Conservation (phyloP, 1,140 invertebrate genomes). For the Cardiocondyla obscurior region DNA sequence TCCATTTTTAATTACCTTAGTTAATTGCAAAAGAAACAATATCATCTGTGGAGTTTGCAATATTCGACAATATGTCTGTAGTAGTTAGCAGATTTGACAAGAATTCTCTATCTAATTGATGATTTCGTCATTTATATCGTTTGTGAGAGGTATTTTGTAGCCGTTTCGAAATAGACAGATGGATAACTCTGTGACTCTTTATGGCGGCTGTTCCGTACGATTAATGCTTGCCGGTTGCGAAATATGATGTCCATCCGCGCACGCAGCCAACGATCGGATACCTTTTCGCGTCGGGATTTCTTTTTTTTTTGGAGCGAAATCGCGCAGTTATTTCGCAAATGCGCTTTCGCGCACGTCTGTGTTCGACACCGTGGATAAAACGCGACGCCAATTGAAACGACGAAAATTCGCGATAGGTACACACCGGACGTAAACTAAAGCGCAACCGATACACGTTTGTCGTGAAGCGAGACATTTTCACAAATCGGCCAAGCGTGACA, state of each 20-base stretch:
- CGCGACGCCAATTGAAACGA: background rate
- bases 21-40: background rate
- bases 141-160: background rate
- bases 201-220: constrained; percentile 38
- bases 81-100: background rate
- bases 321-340: background rate
- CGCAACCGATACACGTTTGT: background rate
- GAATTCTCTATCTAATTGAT: background rate
- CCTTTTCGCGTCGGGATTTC: background rate
- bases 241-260: background rate
- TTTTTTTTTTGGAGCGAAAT: constrained; percentile 24
- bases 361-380: constrained; percentile 17
- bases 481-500: background rate
- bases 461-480: constrained; percentile 16
- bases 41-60: background rate
- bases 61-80: background rate
- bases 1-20: background rate
- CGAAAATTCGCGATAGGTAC: background rate
- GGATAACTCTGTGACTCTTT: constrained; percentile 40
- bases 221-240: constrained; percentile 48
- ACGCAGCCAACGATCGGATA: background rate
- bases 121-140: constrained; percentile 34
- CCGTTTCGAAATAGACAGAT: constrained; percentile 14
- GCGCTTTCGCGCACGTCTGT: background rate
- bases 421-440: background rate